phyloP scores from a whole-genome alignment of 2,888 invertebrate genomes.

The Diaperis boleti region DNA sequence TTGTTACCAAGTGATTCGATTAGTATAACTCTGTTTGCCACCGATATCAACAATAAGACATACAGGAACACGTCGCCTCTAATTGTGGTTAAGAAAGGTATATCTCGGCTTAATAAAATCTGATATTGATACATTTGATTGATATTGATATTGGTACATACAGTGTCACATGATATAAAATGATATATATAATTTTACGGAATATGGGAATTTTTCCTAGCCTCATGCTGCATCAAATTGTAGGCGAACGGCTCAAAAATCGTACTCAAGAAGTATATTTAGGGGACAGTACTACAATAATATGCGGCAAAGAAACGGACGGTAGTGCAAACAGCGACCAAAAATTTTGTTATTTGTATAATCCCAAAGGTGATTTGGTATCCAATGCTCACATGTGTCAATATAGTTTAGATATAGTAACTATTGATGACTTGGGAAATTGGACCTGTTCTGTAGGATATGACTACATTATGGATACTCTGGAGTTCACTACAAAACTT shows the following conservation, averaged over 20 bases:
- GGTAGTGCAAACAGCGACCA: background rate
- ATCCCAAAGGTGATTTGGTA: slow-evolving; percentile 40
- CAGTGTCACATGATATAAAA: too few relatives aligned
- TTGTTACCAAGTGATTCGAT: background rate
- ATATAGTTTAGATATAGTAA: slow-evolving; percentile 18
- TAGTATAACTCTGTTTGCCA: slow-evolving; percentile 2
- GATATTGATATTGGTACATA: too few relatives aligned
- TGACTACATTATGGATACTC: slow-evolving; percentile 28
- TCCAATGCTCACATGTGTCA: slow-evolving; percentile 24
- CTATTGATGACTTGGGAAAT: slow-evolving; percentile 32
- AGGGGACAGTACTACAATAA: background rate
- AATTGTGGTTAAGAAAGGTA: background rate
- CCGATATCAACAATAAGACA: slow-evolving; percentile 1
- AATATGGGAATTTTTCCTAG: too few relatives aligned
- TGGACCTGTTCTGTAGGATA: slow-evolving; percentile 44
- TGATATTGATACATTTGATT: too few relatives aligned
- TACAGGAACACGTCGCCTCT: slow-evolving; percentile 1
- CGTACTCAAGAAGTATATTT: background rate
- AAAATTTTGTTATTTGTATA: slow-evolving; percentile 43
- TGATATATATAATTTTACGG: too few relatives aligned
- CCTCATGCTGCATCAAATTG: background rate
- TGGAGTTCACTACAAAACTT: slow-evolving; percentile 40
- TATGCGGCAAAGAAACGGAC: slow-evolving; percentile 9
- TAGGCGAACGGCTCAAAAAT: slow-evolving; percentile 4
- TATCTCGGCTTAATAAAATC: too few relatives aligned